Evolutionary conservation across 2,797 vertebrate genomes (phyloP).

Genomic region (Sebastes kiyomatsui): DNA sequence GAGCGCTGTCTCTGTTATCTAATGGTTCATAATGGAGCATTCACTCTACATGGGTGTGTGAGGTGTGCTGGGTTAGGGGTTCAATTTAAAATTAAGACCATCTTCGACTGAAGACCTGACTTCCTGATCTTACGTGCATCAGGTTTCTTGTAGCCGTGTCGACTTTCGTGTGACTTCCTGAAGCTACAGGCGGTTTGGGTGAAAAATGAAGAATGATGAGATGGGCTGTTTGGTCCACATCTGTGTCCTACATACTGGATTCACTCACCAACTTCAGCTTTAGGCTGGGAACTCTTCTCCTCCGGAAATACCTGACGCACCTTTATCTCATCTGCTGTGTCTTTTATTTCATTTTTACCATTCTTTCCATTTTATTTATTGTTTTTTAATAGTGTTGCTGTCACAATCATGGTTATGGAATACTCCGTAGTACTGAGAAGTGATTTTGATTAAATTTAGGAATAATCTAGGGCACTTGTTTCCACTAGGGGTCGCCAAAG

Average conservation of each 20-base stretch:
- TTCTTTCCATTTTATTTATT: neutral
- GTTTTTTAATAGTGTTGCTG: neutral
- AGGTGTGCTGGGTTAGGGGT: slow-evolving; percentile 8
- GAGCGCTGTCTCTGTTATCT: slow-evolving; percentile 53
- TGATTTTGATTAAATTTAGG: neutral
- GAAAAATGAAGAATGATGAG: slow-evolving; percentile 14
- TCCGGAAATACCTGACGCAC: neutral
- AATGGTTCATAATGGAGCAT: slow-evolving; percentile 52
- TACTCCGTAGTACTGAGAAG: neutral
- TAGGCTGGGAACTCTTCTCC: neutral
- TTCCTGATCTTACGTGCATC: neutral
- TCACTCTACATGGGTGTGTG: slow-evolving; percentile 31
- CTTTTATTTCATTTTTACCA: neutral
- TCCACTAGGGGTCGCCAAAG: no score
- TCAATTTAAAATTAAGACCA: slow-evolving; percentile 11
- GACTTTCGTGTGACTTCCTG: slow-evolving; percentile 37
- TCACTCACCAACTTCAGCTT: slow-evolving; percentile 9
- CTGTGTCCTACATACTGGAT: slow-evolving; percentile 41
- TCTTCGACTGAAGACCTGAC: neutral
- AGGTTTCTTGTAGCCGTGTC: slow-evolving; percentile 12
- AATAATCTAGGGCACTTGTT: neutral
- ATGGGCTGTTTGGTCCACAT: slow-evolving; percentile 41
- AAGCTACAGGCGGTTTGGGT: slow-evolving; percentile 15
- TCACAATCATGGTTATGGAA: neutral
- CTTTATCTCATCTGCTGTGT: neutral